These are phyloP conservation scores for Caenorhabditis sulstoni DNA, from an alignment of 2,888 invertebrate genomes.

Conservation along the genomic window DNA sequence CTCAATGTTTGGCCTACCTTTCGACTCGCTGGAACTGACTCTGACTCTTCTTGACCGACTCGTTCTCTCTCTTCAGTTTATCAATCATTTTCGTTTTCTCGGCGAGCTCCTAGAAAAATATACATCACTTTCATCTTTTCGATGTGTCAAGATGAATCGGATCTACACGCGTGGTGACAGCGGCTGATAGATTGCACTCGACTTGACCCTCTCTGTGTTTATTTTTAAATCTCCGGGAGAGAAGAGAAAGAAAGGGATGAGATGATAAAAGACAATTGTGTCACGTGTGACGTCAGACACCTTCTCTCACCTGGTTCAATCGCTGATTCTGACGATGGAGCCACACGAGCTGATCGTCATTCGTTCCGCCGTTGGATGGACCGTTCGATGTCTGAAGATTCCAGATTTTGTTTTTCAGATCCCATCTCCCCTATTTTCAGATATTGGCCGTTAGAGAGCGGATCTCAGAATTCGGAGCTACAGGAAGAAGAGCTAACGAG, in stretches of 20 bases:
- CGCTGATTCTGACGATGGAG: slow-evolving; percentile 81
- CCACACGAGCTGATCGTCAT: slow-evolving; percentile 74
- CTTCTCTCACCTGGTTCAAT: slow-evolving; percentile 79
- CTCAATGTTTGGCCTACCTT: slow-evolving; percentile 1
- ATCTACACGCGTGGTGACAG: slow-evolving; percentile 37
- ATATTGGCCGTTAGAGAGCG: neutral
- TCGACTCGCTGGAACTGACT: slow-evolving; percentile 37
- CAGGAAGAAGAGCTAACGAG: too few relatives aligned
- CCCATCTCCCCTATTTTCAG: neutral
- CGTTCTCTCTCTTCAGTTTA: slow-evolving; percentile 75
- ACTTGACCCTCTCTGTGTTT: slow-evolving; percentile 45
- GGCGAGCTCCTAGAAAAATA: slow-evolving; percentile 80
- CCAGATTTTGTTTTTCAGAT: too few relatives aligned
- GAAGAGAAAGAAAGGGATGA: neutral
- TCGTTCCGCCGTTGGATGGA: slow-evolving; percentile 37
- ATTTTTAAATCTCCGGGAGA: slow-evolving; percentile 34
- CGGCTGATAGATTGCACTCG: slow-evolving; percentile 55
- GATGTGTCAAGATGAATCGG: slow-evolving; percentile 30
- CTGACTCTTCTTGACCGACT: slow-evolving; percentile 53
- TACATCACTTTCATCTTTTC: slow-evolving; percentile 54
- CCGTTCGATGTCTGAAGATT: slow-evolving; percentile 40
- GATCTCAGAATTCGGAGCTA: too few relatives aligned
- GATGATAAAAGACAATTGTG: slow-evolving; percentile 1
- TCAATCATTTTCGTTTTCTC: slow-evolving; percentile 81
- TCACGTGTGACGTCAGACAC: slow-evolving; percentile 31